Evolutionary conservation across 2,888 invertebrate genomes (phyloP), one percentile per base, ranked within the genome.

Genomic region (Morpho achilles): DNA sequence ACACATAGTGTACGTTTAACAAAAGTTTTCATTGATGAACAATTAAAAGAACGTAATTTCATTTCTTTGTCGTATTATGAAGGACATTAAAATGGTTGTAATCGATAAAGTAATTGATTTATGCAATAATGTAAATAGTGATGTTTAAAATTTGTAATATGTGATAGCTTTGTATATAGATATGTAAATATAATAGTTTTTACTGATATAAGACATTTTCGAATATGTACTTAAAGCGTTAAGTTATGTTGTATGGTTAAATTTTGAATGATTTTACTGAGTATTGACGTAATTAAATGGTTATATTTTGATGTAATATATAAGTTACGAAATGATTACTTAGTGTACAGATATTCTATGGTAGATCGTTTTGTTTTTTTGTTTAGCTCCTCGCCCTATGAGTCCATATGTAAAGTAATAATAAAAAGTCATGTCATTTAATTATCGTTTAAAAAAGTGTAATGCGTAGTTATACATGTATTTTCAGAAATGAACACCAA

Each of bases 1-100:
- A 61, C 92, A 92, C 80, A 91, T 92, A 86, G 92, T 92, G 81
- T 92, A 92, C 71, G 92, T 92, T 73, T 92, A 91, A 91, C 90
- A 87, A 76, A 87, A 82, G 78, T 79, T 84, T 80, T 80, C 76
- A 69, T 78, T 79, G 77, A 81, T 77, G 79, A 79, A 86, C 84
- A 79, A 79, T 83, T 76, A 82, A 73, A 71, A 70, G 67, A 74
- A 80, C 78, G 78, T 79, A 76, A 79, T 77, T 74, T 78, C 77
- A 77, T 82, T 80, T 77, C 77, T 80, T 73, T 71, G 76, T 74
- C 76, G 74, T 76, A 76, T 74, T 69, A 79, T 77, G 72, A 70
- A 67, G 70, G 70, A 72, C 73, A 72, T 56, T 67, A 62, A 60
- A 62, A 66, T 61, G 62, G 58, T 61, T 63, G 68, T 73, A 73